Conservation (phyloP, 1,140 invertebrate genomes). For the Lithobius niger region DNA sequence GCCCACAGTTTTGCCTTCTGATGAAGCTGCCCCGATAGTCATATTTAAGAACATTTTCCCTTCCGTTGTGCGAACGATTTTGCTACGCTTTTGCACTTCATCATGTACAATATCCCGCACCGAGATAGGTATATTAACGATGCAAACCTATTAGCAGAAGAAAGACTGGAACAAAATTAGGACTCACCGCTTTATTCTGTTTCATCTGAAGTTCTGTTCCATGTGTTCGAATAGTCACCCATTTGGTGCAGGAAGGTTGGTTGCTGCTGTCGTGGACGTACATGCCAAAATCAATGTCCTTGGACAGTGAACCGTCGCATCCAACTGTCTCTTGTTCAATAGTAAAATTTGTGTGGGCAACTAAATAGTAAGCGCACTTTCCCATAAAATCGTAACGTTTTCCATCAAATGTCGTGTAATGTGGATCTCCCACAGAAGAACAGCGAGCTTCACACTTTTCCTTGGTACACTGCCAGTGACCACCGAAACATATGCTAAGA, state of each 20-base stretch:
- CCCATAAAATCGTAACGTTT: conserved; percentile 75
- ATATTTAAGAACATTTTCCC: no score
- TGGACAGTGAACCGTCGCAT: conserved; percentile 58
- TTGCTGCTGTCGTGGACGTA: neutral
- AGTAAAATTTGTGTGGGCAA: conserved; percentile 49
- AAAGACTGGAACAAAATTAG: neutral
- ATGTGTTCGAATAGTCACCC: conserved; percentile 45
- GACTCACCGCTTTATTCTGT: conserved; percentile 47
- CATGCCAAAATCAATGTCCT: conserved; percentile 29
- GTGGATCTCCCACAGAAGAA: conserved; percentile 69
- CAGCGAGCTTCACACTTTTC: conserved; percentile 57
- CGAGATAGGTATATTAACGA: no score
- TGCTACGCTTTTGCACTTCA: no score
- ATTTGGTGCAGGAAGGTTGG: conserved; percentile 64
- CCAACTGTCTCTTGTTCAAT: conserved; percentile 68
- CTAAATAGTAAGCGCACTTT: conserved; percentile 66
- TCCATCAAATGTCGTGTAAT: conserved; percentile 81
- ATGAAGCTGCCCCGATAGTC: no score
- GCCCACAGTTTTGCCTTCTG: no score
- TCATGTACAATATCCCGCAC: no score
- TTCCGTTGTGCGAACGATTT: no score
- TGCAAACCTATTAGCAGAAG: no score
- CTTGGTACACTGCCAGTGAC: conserved; percentile 65
- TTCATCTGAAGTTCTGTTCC: conserved; percentile 48
- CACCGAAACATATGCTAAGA: no score